Base-by-base conservation (phyloP, 2,888 invertebrate genomes). In the Troides aeacus region DNA sequence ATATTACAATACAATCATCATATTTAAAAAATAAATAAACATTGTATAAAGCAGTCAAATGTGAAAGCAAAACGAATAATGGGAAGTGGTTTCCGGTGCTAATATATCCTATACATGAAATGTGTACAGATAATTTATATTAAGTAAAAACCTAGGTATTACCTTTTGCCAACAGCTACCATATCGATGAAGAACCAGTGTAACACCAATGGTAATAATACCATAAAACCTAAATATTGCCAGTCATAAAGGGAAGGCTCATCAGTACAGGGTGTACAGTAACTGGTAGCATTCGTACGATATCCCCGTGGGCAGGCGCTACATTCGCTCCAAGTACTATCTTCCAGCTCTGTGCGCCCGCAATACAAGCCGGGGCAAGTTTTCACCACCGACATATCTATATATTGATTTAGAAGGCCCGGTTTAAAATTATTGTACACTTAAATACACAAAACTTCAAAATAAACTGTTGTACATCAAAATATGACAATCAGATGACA, bases 181-280 rank as follows among this genome's bases (percentile, higher is more conserved):
- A 95, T 94, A 84, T 99, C 98, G 68, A 99, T 98, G 80, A 97
- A 98, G 83, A 97, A 97, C 95, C 97, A 97, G 86, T 99, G 98
- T 69, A 99, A 90, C 62, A 98, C 95, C 59, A 99, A 89, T 0
- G 98, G 97, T 60, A 98, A 84, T 21, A 99, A 86, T 0, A 96
- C 97, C 97, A 99, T 98, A 81, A 99, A 99, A 1, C 97, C 97
- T 30, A 99, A 94, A 84, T 97, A 98, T 61, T 99, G 93, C 97
- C 98, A 98, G 79, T 99, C 99, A 81, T 99, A 99, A 58, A 97
- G 94, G 18, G 95, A 93, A 0, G 97, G 96, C 53, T 93, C 93
- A 67, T 96, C 95, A 1, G 94, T 93, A 81, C 99, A 99, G 2
- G 94, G 94, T 23, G 93, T 87, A 83, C 99, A 98, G 58, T 96